Evolutionary conservation across 2,888 invertebrate genomes (phyloP).

Genomic region (Fragum fragum): DNA sequence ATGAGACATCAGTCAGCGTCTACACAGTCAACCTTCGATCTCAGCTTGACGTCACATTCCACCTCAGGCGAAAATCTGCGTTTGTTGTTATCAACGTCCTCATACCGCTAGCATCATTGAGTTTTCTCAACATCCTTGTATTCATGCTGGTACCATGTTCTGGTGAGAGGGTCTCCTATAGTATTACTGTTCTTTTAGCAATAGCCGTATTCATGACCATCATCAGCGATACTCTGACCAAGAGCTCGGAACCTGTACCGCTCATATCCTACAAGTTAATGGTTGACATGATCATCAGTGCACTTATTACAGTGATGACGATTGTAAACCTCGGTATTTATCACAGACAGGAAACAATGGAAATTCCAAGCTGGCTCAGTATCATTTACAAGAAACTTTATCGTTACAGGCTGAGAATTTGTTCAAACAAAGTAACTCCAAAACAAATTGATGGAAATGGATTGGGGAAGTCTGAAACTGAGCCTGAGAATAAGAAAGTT

Average conservation of each 20-base stretch:
- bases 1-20: not conserved
- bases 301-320: constrained; percentile 59
- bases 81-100: constrained; percentile 59
- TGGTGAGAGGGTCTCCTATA: constrained; percentile 60
- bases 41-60: constrained; percentile 2
- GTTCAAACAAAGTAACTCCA: constrained; percentile 7
- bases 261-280: constrained; percentile 46
- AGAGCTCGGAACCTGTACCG: constrained; percentile 59
- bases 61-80: constrained; percentile 22
- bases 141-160: constrained; percentile 62
- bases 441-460: not conserved
- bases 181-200: constrained; percentile 62
- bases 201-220: constrained; percentile 65
- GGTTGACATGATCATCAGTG: constrained; percentile 65
- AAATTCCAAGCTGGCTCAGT: constrained; percentile 24
- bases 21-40: constrained; percentile 2
- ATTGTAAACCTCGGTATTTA: constrained; percentile 60
- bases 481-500: not conserved
- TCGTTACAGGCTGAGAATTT: not conserved
- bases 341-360: constrained; percentile 53
- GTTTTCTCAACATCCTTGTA: constrained; percentile 58
- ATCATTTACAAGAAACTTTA: not conserved
- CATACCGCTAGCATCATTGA: constrained; percentile 58
- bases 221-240: constrained; percentile 59
- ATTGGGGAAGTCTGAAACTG: not conserved